These are phyloP conservation scores for Rhea americana DNA, from an alignment of 2,113 vertebrate species.

Conservation along the genomic window DNA sequence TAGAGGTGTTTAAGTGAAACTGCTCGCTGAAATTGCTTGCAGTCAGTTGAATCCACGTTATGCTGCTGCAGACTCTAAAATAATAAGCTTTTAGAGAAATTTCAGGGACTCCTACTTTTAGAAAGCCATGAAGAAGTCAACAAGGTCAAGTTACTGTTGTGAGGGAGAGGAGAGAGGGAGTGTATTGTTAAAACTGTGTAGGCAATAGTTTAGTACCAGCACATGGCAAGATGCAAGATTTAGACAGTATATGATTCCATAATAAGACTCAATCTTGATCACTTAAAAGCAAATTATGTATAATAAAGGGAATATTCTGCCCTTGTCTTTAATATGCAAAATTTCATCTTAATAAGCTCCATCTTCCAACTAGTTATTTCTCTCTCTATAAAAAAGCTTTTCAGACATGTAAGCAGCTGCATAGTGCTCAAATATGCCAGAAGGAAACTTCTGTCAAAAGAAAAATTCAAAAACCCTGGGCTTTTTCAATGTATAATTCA, in stretches of 20 bases:
- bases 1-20: background rate
- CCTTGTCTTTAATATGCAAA: background rate
- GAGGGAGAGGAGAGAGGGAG: background rate
- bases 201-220: background rate
- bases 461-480: conserved; percentile 21
- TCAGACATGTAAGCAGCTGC: background rate
- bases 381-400: background rate
- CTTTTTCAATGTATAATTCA: conserved; percentile 62
- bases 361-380: conserved; percentile 6
- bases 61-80: background rate
- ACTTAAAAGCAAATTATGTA: background rate
- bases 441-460: conserved; percentile 6
- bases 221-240: background rate
- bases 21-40: background rate
- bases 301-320: background rate
- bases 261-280: background rate
- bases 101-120: background rate
- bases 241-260: background rate
- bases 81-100: background rate
- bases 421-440: background rate
- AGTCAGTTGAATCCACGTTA: background rate
- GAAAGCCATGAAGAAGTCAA: background rate
- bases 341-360: background rate
- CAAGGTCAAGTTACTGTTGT: background rate
- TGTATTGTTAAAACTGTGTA: background rate